Conservation (phyloP, 2,797 vertebrate genomes). For the Neosalanx taihuensis region DNA sequence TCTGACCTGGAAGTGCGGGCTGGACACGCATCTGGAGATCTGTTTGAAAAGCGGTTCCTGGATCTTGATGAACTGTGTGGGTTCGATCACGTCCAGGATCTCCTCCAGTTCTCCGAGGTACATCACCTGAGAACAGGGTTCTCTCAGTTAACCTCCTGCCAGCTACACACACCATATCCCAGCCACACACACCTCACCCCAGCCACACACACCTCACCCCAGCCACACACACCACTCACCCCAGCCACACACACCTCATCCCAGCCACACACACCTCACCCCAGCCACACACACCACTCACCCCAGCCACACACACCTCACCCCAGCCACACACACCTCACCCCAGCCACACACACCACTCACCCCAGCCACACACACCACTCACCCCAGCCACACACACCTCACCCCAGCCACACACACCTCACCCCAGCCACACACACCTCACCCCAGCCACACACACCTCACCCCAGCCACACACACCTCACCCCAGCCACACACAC, state of each 20-base stretch:
- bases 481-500: no score
- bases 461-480: no score
- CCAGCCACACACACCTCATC: no score
- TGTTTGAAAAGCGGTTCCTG: conserved; percentile 99
- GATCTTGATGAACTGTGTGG: conserved; percentile 97
- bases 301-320: background rate
- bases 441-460: no score
- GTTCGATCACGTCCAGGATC: conserved; percentile 98
- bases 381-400: no score
- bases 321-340: no score
- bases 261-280: no score
- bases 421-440: no score
- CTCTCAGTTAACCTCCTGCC: background rate
- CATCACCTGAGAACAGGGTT: conserved; percentile 85
- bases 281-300: background rate
- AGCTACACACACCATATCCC: background rate
- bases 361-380: background rate
- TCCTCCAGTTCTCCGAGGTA: conserved; percentile 97
- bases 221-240: no score
- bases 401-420: no score
- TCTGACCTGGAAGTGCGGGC: conserved; percentile 96
- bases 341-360: background rate
- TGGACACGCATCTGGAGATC: conserved; percentile 98
- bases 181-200: no score
- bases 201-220: no score